phyloP scores from a whole-genome alignment of 1,140 invertebrate genomes.

The Scaptomyza hsui region DNA sequence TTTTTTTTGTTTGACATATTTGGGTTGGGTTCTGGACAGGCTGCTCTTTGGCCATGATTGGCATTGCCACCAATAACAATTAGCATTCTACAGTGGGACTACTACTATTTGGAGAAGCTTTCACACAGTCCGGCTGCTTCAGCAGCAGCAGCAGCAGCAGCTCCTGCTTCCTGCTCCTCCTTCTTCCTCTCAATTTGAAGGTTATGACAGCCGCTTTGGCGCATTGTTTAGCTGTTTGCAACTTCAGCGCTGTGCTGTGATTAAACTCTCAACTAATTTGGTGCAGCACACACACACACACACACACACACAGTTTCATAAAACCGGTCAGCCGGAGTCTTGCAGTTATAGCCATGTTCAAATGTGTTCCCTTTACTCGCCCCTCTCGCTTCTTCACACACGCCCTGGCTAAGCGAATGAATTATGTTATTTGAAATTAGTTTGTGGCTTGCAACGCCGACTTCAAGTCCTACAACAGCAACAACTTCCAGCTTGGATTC shows the following conservation, averaged over 20 bases:
- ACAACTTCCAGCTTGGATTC: constrained; percentile 11
- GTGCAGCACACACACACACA: constrained; percentile 38
- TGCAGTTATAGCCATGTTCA: constrained; percentile 33
- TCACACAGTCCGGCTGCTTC: constrained; percentile 4
- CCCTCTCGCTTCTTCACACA: neutral
- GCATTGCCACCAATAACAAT: constrained; percentile 71
- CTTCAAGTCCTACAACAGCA: constrained; percentile 43
- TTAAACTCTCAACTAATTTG: constrained; percentile 77
- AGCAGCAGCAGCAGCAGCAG: too few species aligned
- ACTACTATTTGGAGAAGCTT: constrained; percentile 11
- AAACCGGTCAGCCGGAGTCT: constrained; percentile 58
- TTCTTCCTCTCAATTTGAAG: neutral
- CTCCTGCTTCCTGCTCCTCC: constrained; percentile 2
- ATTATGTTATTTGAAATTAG: constrained; percentile 84
- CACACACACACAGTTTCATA: neutral
- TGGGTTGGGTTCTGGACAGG: constrained; percentile 7
- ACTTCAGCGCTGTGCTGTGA: constrained; percentile 56
- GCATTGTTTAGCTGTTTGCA: constrained; percentile 34
- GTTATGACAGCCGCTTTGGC: constrained; percentile 59
- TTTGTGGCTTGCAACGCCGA: constrained; percentile 72
- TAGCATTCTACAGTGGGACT: constrained; percentile 57
- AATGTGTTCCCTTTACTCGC: constrained; percentile 35
- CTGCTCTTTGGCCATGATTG: neutral
- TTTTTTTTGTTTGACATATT: constrained; percentile 32
- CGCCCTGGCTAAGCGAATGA: constrained; percentile 75